Evolutionary conservation across 2,113 vertebrate genomes (phyloP), one percentile per base, ranked within the genome.

Genomic region (Callorhinus ursinus): DNA sequence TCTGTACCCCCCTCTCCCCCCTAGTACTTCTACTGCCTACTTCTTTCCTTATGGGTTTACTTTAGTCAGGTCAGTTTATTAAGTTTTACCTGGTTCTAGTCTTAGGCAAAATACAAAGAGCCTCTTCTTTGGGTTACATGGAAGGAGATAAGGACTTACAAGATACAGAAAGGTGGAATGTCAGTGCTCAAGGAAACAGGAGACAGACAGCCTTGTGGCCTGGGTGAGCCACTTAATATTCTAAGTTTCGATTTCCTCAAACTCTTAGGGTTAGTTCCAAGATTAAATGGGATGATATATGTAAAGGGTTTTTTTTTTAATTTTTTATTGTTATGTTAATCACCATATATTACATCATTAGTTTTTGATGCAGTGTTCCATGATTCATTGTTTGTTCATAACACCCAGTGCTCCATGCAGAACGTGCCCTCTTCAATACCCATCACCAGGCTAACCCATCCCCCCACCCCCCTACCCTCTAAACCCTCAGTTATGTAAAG

Each of bases 241-340:
- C 1, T 59, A 63, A 26, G 33, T 36, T 65, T 86, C 33, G 8
- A 39, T 51, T 51, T 93, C 18, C 46, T 77, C 46, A 7, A 36
- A 36, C n/a, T 81, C 22, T 74, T 49, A 93, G 14, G 14, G 42
- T 85, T 85, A 63, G 51, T 85, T 85, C 57, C 55, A 92, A 92
- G 39, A 92, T 36, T 21, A 81, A 91, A 55, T 10, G 24, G 24
- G 11, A 18, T 42, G 49, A 55, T 91, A 16, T 51, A 42, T 80
- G 24, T 63, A 57, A 88, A 19, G 11, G 36, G 36, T 46, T 76
- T 77, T n/a, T n/a, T n/a, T n/a, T n/a, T n/a, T n/a, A n/a, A n/a
- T n/a, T n/a, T n/a, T n/a, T n/a, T n/a, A n/a, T n/a, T n/a, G n/a
- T n/a, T n/a, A n/a, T n/a, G n/a, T n/a, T n/a, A n/a, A n/a, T n/a